A percentile compares a stretch with the other conserved stretches of the same genome.
These are phyloP conservation scores for Dermolepida albohirtum DNA, from an alignment of 2,888 invertebrate genomes.

Conservation along the genomic window DNA sequence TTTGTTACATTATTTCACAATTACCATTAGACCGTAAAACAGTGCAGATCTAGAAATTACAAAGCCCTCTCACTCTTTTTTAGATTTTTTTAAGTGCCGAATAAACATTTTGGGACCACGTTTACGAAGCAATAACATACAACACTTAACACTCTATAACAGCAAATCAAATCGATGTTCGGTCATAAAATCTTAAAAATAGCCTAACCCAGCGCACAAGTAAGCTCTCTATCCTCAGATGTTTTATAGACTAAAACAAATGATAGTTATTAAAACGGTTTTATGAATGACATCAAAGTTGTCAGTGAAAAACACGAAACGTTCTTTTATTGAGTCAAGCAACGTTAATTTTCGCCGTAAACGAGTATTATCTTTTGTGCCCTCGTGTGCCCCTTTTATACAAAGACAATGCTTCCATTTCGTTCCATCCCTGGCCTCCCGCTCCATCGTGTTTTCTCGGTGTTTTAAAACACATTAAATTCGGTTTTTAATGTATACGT, in stretches of 20 bases:
- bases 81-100: conserved; percentile 1
- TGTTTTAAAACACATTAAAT: conserved; percentile 8
- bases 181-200: conserved; percentile 28
- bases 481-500: not conserved
- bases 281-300: conserved; percentile 38
- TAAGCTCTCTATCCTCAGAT: conserved; percentile 32
- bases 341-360: conserved; percentile 24
- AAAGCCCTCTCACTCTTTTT: not conserved
- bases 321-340: conserved; percentile 28
- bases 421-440: not conserved
- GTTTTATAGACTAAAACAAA: conserved; percentile 37
- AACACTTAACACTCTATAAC: conserved; percentile 29
- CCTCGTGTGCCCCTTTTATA: not conserved
- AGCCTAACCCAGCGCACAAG: conserved; percentile 5
- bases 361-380: not conserved
- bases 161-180: conserved; percentile 31
- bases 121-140: conserved; percentile 17
- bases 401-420: too few relatives aligned
- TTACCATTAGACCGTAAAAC: too few relatives aligned
- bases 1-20: too few relatives aligned
- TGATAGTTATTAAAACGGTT: conserved; percentile 32
- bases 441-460: not conserved
- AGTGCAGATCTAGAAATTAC: too few relatives aligned
- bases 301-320: not conserved
- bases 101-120: conserved; percentile 15